phyloP scores from a whole-genome alignment of 1,140 invertebrate genomes.

The Drosophila kepulauana region DNA sequence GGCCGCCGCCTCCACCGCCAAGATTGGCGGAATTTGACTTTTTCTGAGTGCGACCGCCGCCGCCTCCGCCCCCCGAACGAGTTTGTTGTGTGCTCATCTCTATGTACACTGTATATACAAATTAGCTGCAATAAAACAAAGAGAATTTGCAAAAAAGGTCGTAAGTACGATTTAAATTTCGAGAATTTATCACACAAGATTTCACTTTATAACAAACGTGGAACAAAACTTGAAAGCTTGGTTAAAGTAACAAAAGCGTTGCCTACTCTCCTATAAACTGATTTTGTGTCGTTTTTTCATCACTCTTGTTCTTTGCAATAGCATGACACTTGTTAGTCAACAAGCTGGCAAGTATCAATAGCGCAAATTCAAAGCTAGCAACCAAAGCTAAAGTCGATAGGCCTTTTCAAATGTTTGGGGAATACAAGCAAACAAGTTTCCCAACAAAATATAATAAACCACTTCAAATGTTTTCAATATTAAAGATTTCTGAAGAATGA shows the following conservation, averaged over 20 bases:
- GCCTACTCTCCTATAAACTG: slow-evolving; percentile 27
- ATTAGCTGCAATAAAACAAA: slow-evolving; percentile 64
- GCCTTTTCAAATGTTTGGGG: too few species aligned
- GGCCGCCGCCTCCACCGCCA: slow-evolving; percentile 56
- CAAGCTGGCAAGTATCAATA: background rate
- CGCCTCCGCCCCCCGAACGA: slow-evolving; percentile 80
- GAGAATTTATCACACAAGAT: slow-evolving; percentile 43
- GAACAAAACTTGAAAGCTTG: slow-evolving; percentile 33
- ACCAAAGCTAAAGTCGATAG: too few species aligned
- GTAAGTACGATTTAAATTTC: slow-evolving; percentile 37
- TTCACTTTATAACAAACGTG: slow-evolving; percentile 31
- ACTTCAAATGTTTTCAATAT: too few species aligned
- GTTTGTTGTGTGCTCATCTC: slow-evolving; percentile 85
- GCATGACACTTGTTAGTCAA: slow-evolving; percentile 5
- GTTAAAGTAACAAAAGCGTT: slow-evolving; percentile 14
- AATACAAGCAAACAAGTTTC: too few species aligned
- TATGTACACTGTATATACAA: slow-evolving; percentile 86
- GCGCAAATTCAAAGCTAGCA: background rate
- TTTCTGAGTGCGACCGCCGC: slow-evolving; percentile 79
- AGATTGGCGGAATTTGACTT: slow-evolving; percentile 78
- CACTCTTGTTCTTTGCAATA: background rate
- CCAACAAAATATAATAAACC: too few species aligned
- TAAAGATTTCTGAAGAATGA: too few species aligned
- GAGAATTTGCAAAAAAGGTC: slow-evolving; percentile 1
- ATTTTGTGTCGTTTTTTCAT: background rate